Evolutionary conservation across 2,888 invertebrate genomes (phyloP), one percentile per base, ranked within the genome.

Genomic region (Drosophila putrida): DNA sequence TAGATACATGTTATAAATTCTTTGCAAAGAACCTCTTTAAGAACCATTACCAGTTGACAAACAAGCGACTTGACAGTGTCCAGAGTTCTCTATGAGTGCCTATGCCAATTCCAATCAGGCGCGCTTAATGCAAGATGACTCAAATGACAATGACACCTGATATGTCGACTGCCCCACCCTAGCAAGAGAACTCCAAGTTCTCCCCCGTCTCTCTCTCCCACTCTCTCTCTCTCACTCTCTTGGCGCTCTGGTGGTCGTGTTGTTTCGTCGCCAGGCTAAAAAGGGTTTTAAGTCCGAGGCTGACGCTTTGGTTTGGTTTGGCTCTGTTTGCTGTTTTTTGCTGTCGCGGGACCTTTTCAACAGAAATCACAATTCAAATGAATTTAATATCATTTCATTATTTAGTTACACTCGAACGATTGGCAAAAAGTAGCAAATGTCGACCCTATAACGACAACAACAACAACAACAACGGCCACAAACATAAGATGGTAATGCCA

Each of bases 321-420:
- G 47, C 15, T 35, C 57, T 44, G 13, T 9, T 15, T n/a, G n/a
- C 39, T 25, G 36, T 38, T 46, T 28, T 38, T 41, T 41, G 41
- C 60, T 65, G 67, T 69, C 51, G 54, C 53, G 47, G 50, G 49
- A 75, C 73, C 76, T 84, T 87, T 91, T 91, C 90, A 87, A 89
- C 84, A 91, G 91, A 91, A 91, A 91, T 91, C 91, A 89, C 88
- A 90, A 91, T 90, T 90, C 90, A 90, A 91, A 90, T 89, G 89
- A 91, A 91, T 91, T 91, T 91, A 91, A 91, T 91, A 91, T 91
- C 91, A 91, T 91, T 91, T 91, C 85, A 90, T 91, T 91, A 91
- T 89, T 90, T 90, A 89, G 82, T 90, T 90, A 90, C 91, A 90
- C 90, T 88, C 78, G 84, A 90, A 73, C 82, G 88, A 88, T 78